Evolutionary conservation across 2,888 invertebrate genomes (phyloP), one percentile per base, ranked within the genome.

Genomic region (Drosophila multiciliata): DNA sequence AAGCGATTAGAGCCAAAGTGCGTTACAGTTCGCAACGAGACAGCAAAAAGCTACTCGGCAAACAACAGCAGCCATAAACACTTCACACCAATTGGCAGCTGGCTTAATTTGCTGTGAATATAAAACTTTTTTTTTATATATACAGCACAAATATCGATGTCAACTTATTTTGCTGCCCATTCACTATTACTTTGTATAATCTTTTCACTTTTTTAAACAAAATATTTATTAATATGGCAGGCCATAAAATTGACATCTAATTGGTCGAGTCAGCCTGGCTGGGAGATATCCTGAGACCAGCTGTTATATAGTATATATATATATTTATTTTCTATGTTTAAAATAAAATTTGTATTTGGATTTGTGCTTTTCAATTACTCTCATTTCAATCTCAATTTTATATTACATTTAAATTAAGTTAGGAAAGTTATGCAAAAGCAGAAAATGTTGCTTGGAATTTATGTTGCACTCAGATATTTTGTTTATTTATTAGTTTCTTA

Each of bases 1-100:
- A 91, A 91, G 91, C 90, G 92, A 92, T 92, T 92, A 92, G 91
- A 90, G 88, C 78, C 66, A 54, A 42, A 69, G 66, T 66, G 64
- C 68, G 50, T 45, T 55, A 65, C 64, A 55, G 53, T 50, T 42
- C 52, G 33, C 23, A 61, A 38, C 20, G 57, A 50, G 38, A 57
- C 50, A 64, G 55, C 45, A 23, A 53, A 58, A 58, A 66, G 60
- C 49, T 36, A 57, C 55, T 55, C 12, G 17, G 7, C 57, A 50
- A 65, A 64, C 59, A 74, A 57, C 61, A 71, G 67, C 68, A 74
- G 63, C 67, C 73, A 80, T 87, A 81, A 82, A 87, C 80, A 82
- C 73, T 82, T 72, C 68, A 73, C 70, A 65, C 52, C 77, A 74
- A 82, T 89, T 82, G 82, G 50, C 82, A 88, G 78, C 78, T 86